phyloP scores from a whole-genome alignment of 92 coral and sea anemone species.

The Metridium senile region DNA sequence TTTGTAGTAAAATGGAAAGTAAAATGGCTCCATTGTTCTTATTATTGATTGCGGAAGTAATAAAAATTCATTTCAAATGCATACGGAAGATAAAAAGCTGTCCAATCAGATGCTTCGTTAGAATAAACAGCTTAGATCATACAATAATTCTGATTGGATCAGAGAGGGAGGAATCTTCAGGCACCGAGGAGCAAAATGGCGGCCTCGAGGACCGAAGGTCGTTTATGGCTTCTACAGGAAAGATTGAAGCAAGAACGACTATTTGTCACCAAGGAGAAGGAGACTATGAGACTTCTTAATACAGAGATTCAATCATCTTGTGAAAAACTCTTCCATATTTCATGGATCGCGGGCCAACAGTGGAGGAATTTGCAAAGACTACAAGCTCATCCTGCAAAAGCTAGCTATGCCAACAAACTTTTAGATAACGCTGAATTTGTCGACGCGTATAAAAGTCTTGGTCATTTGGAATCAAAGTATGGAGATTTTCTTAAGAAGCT shows the following conservation, averaged over 20 bases:
- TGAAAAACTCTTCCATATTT: slow-evolving; percentile 85
- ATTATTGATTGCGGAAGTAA: slow-evolving; percentile 16
- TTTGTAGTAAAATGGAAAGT: not conserved
- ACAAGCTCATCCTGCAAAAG: slow-evolving; percentile 87
- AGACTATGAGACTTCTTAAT: slow-evolving; percentile 65
- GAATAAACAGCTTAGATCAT: not conserved
- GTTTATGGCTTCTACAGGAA: slow-evolving; percentile 85
- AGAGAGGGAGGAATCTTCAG: not conserved
- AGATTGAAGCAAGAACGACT: slow-evolving; percentile 84
- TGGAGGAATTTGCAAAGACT: slow-evolving; percentile 84
- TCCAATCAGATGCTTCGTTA: slow-evolving; percentile 13
- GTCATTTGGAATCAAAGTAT: slow-evolving; percentile 87
- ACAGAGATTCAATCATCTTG: slow-evolving; percentile 76
- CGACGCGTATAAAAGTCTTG: slow-evolving; percentile 83
- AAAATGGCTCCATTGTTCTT: no score
- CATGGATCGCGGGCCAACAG: slow-evolving; percentile 94
- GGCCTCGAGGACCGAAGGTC: slow-evolving; percentile 52
- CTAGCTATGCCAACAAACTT: slow-evolving; percentile 78
- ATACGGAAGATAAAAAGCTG: not conserved
- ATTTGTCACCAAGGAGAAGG: slow-evolving; percentile 84
- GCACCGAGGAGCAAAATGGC: slow-evolving; percentile 60
- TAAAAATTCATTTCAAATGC: not conserved
- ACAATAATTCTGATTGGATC: slow-evolving; percentile 21
- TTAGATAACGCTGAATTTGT: slow-evolving; percentile 81
- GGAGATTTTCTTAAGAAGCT: slow-evolving; percentile 90